Base-by-base conservation (phyloP, 2,888 invertebrate genomes). In the Operophtera brumata region DNA sequence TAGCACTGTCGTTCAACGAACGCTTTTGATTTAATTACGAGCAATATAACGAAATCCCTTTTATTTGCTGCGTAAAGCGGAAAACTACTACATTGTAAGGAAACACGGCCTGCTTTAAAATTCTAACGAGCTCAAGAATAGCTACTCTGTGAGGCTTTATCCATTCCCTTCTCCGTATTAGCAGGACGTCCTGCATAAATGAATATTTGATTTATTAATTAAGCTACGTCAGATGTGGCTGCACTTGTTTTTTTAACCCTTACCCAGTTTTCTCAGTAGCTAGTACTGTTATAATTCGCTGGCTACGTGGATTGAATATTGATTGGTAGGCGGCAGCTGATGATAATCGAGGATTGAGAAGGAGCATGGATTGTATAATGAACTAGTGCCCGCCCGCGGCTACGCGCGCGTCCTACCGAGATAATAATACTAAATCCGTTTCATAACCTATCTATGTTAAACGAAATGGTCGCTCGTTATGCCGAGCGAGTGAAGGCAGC, bases 201-300 rank as follows among this genome's bases (percentile, higher is more conserved):
- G 83, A 86, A 86, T 87, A 80, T 77, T 77, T 83, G 79, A 86
- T 84, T 83, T 76, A 77, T 78, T 85, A 84, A 86, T 85, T 84
- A 84, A 76, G 73, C 73, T 66, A 53, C 66, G 71, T 70, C 71
- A 65, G 71, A 67, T 62, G 66, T 61, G 61, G 56, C 63, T 66
- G 56, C 62, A 30, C 30, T 8, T 7, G 6, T 30, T 30, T 69
- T 70, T 67, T 47, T 58, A 57, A 34, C 47, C 51, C 54, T 57
- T 57, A 42, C 50, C 44, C 53, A 46, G 48, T 57, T 54, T 41
- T 44, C 47, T 59, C 57, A 58, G 59, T 61, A 55, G 37, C 30
- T 46, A 26, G 30, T 9, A 30, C 25, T 30, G 52, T 37, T 56
- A 49, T 59, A 60, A 59, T 53, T 54, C 37, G 34, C 50, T 48